Conservation (phyloP, 2,888 invertebrate species). For the Pristionchus exspectatus region DNA sequence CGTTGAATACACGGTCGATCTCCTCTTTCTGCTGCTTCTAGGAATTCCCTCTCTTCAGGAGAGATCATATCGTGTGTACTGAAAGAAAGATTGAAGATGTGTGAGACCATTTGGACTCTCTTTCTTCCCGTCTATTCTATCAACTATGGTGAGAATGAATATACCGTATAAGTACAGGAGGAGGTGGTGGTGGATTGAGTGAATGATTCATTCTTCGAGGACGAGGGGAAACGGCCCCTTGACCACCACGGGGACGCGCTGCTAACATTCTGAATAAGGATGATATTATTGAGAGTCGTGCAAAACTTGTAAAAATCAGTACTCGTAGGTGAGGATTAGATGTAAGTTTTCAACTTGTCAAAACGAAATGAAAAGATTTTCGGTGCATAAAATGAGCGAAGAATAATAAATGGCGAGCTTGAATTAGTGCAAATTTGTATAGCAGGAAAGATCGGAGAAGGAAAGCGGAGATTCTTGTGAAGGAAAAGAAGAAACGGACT, state of each 20-base stretch:
- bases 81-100: background rate
- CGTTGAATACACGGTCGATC: conserved; percentile 81
- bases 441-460: conserved; percentile 8
- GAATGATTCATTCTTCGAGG: conserved; percentile 65
- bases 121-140: background rate
- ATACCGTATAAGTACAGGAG: conserved; percentile 66
- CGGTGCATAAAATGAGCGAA: background rate
- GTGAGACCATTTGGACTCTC: background rate
- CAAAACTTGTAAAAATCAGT: background rate
- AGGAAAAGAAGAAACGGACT: conserved; percentile 2
- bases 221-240: conserved; percentile 66
- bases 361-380: background rate
- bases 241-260: conserved; percentile 66
- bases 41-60: conserved; percentile 77
- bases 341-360: background rate
- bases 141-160: background rate
- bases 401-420: conserved; percentile 19
- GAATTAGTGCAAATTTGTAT: conserved; percentile 48
- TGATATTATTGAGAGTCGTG: background rate
- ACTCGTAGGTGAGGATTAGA: background rate
- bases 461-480: conserved; percentile 26
- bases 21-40: conserved; percentile 83
- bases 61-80: conserved; percentile 69
- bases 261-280: conserved; percentile 62
- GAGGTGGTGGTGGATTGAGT: conserved; percentile 65